Base-by-base conservation (phyloP, 2,888 invertebrate species). In the Parapristionchus giblindavisi region DNA sequence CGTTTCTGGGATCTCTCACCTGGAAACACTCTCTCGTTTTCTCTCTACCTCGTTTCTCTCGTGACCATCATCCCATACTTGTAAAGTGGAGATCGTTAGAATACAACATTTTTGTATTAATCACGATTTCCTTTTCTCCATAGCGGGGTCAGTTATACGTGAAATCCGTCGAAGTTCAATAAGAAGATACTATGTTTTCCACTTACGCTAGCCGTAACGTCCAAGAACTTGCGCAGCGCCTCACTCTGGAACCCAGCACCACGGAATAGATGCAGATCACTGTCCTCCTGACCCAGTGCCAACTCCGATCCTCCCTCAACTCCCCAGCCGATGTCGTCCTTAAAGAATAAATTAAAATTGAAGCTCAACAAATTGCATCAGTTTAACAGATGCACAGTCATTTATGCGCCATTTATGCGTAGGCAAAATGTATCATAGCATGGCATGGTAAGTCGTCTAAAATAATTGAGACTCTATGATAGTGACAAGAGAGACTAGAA, bases 241-340 rank as follows among this genome's bases (percentile, higher is more conserved):
- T 72, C 72, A 14, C 43, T 58, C 60, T 48, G 58, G 3, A 48
- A 32, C 21, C 34, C 60, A 17, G 48, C 34, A 2, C 60, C 60
- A 1, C 72, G 43, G 38, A 72, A 72, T 17, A 72, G 32, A 6
- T 40, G 60, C 3, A 72, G 60, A 29, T 72, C 72, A 3, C n/a
- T 48, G 27, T 72, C 72, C 17, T 72, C 72, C 34, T 72, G 72
- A 14, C 60, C 72, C 29, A 34, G 51, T 17, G 21, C 32, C 27
- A 38, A 21, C 24, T 17, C 17, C 1, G 63, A 17, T 11, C 34
- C 32, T n/a, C 58, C 75, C 34, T 75, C 75, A 14, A 58, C 40
- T 3, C 75, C 75, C 66, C 75, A 68, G 4, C 75, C 75, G 48
- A 75, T 40, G 52, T 61, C 74, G 32, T 74, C 74, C 74, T 74